Base-by-base conservation (phyloP, 2,888 invertebrate species). In the Phyto melanocephala region DNA sequence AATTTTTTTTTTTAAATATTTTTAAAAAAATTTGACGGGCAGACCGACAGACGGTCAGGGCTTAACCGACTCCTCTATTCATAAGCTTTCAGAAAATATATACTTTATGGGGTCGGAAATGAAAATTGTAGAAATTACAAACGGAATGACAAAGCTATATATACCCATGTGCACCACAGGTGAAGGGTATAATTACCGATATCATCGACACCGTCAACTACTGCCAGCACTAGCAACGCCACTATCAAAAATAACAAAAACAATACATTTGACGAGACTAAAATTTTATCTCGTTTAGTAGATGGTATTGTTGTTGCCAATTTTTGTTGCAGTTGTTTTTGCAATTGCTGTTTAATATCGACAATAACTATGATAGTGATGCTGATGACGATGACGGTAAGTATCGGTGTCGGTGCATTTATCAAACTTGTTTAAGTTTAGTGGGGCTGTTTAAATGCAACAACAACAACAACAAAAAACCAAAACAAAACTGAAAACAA, bases 351-450 rank as follows among this genome's bases (percentile, higher is more conserved):
- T 58, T 77, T 47, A 71, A 72, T 77, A 77, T 67, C 71, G 54
- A 60, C 60, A 60, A 76, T 35, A 52, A 45, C 11, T 56, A 24
- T 20, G 65, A 67, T 56, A 76, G 1, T 56, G 72, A 56, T 71
- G 56, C 13, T 47, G 78, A 58, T 79, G 79, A 40, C 47, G 71
- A 72, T 71, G 71, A 50, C 33, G 40, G 35, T 58, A 11, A 58
- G 65, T 63, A 28, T 58, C 71, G 60, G 82, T 75, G 82, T 82
- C 78, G 74, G 82, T 75, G 75, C 50, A 82, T 79, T 82, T 82
- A 79, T 79, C 79, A 79, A 79, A 82, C 82, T 79, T 79, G 78
- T 82, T 82, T 79, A 45, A 79, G 70, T 82, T 82, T 65, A 71
- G 58, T 71, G 52, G 52, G 33, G 33, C 78, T 71, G 40, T 15